Conservation (phyloP, 1,140 invertebrate species). For the Caerostris darwini region DNA sequence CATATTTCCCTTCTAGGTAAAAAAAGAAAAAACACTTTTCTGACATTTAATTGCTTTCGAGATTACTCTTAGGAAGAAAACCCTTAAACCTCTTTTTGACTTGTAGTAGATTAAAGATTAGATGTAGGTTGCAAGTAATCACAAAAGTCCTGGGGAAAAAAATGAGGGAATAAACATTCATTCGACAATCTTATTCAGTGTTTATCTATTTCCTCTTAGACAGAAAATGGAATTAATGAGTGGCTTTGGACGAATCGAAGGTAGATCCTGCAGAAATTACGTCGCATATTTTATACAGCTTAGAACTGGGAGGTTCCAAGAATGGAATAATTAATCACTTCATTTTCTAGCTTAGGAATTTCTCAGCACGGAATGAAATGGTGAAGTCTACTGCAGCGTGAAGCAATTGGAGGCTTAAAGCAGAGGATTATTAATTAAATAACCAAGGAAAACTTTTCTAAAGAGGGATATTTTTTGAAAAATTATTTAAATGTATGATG, state of each 20-base stretch:
- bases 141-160: not conserved
- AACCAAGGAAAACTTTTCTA: too few species aligned
- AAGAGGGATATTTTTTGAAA: too few species aligned
- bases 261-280: not conserved
- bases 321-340: conserved; percentile 38
- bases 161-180: not conserved
- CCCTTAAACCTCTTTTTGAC: not conserved
- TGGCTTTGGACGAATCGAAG: not conserved
- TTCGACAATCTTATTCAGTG: conserved; percentile 11
- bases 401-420: not conserved
- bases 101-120: not conserved
- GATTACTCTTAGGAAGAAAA: not conserved
- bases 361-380: not conserved
- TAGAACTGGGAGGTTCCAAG: not conserved
- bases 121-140: not conserved
- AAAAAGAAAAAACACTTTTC: not conserved
- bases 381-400: not conserved
- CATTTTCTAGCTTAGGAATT: not conserved
- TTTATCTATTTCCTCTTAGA: not conserved
- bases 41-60: not conserved
- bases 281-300: conserved; percentile 6
- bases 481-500: too few species aligned
- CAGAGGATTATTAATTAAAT: not conserved
- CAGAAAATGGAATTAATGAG: conserved; percentile 35
- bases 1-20: too few species aligned